Percentiles rank a stretch among this genome's conserved stretches.
These are phyloP conservation scores for Cyprinella venusta DNA, from an alignment of 2,797 vertebrate species.

Conservation along the genomic window DNA sequence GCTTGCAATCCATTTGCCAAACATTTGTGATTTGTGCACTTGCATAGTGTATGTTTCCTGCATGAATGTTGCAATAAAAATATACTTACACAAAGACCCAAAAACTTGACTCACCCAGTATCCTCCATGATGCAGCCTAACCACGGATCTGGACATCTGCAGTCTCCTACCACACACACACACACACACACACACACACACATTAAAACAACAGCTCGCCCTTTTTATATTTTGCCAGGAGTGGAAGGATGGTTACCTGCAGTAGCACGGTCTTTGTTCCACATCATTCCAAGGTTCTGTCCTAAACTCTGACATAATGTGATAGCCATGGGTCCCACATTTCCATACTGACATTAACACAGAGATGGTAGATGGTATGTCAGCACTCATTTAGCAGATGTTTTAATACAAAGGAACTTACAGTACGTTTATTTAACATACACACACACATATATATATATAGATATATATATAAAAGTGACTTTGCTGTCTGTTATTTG, in stretches of 20 bases:
- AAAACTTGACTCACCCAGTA: constrained; percentile 76
- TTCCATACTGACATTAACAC: constrained; percentile 83
- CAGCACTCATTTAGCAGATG: not conserved
- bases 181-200: constrained; percentile 43
- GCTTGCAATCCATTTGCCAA: not conserved
- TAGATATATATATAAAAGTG: too few relatives aligned
- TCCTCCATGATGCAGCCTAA: constrained; percentile 89
- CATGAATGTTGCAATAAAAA: not conserved
- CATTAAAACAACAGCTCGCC: not conserved
- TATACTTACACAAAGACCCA: not conserved
- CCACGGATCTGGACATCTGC: constrained; percentile 84
- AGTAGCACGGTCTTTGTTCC: constrained; percentile 86
- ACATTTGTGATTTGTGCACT: constrained; percentile 2
- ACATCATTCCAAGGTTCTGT: constrained; percentile 97
- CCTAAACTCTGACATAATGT: constrained; percentile 93
- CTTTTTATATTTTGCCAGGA: not conserved
- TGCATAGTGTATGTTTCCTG: not conserved
- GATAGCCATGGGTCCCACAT: constrained; percentile 91
- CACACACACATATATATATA: too few relatives aligned
- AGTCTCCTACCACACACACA: constrained; percentile 75
- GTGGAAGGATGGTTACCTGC: constrained; percentile 78
- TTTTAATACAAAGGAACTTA: constrained; percentile 1
- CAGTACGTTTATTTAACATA: not conserved
- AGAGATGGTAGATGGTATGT: constrained; percentile 18
- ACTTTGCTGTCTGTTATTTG: not conserved